Percentiles rank a stretch among this genome's conserved stretches.
Evolutionary conservation across 2,113 vertebrate species (phyloP).

Genomic region (Puntigrus tetrazona): DNA sequence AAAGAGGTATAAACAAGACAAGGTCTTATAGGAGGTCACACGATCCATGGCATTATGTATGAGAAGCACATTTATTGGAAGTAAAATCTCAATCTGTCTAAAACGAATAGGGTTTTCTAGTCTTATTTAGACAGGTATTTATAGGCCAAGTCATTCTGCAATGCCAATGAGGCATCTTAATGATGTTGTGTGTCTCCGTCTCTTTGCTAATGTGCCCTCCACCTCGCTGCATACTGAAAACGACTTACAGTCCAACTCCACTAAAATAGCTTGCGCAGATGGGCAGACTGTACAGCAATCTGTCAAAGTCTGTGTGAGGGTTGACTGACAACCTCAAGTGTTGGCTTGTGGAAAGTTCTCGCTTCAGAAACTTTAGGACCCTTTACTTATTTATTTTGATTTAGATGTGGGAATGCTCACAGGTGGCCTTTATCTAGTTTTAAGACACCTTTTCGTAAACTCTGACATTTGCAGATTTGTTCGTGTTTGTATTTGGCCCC

Average conservation of each 20-base stretch:
- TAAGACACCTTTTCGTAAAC: not conserved
- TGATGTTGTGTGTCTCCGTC: conserved; percentile 46
- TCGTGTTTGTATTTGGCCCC: not conserved
- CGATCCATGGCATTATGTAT: not conserved
- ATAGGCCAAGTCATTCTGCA: conserved; percentile 18
- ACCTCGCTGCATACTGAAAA: conserved; percentile 62
- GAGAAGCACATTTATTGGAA: not conserved
- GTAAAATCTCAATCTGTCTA: not conserved
- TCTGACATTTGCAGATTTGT: not conserved
- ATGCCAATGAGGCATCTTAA: conserved; percentile 45
- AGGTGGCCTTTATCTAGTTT: not conserved
- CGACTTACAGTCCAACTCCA: conserved; percentile 59
- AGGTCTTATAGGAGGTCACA: not conserved
- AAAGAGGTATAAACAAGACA: not conserved
- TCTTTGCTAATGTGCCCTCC: conserved; percentile 63
- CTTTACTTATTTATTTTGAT: not conserved
- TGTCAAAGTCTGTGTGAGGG: conserved; percentile 36
- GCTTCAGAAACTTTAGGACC: not conserved
- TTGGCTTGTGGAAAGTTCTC: conserved; percentile 32
- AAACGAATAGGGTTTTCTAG: not conserved
- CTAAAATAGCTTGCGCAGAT: conserved; percentile 61
- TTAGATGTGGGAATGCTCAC: not conserved
- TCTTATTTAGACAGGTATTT: conserved; percentile 13
- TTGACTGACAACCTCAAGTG: conserved; percentile 56
- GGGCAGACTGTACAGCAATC: conserved; percentile 47